phyloP scores from a whole-genome alignment of 2,888 invertebrate genomes.

The Auanema sp. region DNA sequence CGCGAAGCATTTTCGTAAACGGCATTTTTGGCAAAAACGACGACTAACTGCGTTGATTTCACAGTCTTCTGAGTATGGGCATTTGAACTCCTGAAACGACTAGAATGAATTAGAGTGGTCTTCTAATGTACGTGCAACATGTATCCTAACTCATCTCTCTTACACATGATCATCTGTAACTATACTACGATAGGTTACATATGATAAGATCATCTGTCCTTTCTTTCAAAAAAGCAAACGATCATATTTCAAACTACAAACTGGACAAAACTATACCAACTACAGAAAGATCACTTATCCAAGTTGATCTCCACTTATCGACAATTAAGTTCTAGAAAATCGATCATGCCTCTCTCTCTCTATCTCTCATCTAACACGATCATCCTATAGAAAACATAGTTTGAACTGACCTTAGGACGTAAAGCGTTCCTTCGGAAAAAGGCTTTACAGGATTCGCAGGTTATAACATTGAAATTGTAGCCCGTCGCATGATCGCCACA shows the following conservation, averaged over 20 bases:
- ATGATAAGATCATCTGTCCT: too few relatives aligned
- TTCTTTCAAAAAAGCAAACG: too few relatives aligned
- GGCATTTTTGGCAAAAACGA: conserved; percentile 91
- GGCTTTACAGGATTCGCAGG: conserved; percentile 86
- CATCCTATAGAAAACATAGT: conserved; percentile 16
- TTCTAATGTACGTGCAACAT: too few relatives aligned
- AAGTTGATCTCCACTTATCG: too few relatives aligned
- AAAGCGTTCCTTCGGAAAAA: conserved; percentile 92
- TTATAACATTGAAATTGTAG: conserved; percentile 61
- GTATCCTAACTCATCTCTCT: too few relatives aligned
- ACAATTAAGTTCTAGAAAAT: too few relatives aligned
- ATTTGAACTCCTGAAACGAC: conserved; percentile 57
- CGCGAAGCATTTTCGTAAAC: conserved; percentile 85
- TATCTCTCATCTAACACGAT: background rate
- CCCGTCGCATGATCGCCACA: conserved; percentile 62
- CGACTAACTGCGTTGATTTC: conserved; percentile 59
- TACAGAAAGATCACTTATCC: too few relatives aligned
- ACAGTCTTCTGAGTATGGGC: conserved; percentile 61
- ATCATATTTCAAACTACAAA: too few relatives aligned
- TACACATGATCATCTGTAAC: too few relatives aligned
- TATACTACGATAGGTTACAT: too few relatives aligned
- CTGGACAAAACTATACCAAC: too few relatives aligned
- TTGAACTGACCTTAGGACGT: conserved; percentile 75
- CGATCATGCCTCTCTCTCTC: background rate
- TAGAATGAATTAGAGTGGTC: too few relatives aligned